These are phyloP conservation scores for Actenoides hombroni DNA, from an alignment of 2,113 vertebrate genomes.

Conservation along the genomic window DNA sequence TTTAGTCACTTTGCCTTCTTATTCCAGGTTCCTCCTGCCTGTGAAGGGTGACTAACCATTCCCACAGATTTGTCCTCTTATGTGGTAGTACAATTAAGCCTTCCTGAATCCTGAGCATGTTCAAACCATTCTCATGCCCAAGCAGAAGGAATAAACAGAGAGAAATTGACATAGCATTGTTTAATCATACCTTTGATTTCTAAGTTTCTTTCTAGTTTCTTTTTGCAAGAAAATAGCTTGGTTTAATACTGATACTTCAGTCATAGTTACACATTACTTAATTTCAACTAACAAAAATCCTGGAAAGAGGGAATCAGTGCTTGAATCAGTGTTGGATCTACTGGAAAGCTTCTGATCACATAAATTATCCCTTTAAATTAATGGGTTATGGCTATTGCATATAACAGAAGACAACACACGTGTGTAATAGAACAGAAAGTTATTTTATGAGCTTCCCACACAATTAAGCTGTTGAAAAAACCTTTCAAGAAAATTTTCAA, in stretches of 20 bases:
- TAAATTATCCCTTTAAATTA: background rate
- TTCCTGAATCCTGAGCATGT: background rate
- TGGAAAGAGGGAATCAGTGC: background rate
- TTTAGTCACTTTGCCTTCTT: background rate
- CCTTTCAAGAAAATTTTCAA: background rate
- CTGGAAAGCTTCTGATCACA: background rate
- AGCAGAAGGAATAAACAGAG: background rate
- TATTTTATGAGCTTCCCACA: background rate
- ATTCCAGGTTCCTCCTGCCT: background rate
- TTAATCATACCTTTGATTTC: background rate
- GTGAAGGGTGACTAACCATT: background rate
- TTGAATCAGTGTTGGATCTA: background rate
- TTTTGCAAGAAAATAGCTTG: background rate
- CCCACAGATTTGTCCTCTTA: background rate
- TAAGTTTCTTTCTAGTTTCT: background rate
- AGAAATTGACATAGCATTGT: background rate
- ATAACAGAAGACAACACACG: background rate
- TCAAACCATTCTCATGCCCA: background rate
- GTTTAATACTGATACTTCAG: background rate
- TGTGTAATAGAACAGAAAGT: background rate
- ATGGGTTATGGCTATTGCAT: background rate
- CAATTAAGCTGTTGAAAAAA: background rate
- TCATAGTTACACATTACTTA: background rate
- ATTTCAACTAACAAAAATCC: background rate
- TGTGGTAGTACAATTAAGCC: background rate